Evolutionary conservation across 2,113 vertebrate species (phyloP).

Genomic region (Struthidea cinerea): DNA sequence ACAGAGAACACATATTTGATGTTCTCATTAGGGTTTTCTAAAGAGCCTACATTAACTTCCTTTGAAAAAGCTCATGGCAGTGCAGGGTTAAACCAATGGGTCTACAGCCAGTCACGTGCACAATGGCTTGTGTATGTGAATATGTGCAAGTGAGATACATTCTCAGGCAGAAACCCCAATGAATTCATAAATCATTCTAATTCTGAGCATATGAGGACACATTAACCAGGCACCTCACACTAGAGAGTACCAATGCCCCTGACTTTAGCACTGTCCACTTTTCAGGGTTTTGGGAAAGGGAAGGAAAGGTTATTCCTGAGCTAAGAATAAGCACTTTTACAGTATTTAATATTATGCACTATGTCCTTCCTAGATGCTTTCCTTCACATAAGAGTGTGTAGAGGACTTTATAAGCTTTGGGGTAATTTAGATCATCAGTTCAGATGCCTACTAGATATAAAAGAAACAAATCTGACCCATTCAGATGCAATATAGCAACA

Average conservation of each 20-base stretch:
- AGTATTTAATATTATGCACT: neutral
- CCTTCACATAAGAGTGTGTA: neutral
- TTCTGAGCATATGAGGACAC: neutral
- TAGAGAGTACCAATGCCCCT: rapidly evolving
- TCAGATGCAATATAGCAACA: neutral
- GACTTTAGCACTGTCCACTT: neutral
- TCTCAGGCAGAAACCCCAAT: neutral
- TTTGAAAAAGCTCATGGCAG: neutral
- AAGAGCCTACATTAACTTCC: neutral
- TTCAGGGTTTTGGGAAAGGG: neutral
- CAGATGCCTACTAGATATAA: neutral
- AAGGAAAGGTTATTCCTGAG: neutral
- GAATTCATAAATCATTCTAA: neutral
- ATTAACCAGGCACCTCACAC: neutral
- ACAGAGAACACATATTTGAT: neutral
- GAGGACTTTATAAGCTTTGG: neutral
- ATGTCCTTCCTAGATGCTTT: neutral
- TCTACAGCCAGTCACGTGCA: neutral
- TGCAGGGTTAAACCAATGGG: neutral
- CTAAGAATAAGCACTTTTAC: neutral
- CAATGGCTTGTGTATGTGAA: neutral
- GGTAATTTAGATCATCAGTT: neutral
- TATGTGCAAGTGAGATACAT: neutral
- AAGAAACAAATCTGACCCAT: neutral
- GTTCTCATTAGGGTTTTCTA: neutral